Base-by-base conservation (phyloP, 2,797 vertebrate species). In the Microctenopoma lineatum region DNA sequence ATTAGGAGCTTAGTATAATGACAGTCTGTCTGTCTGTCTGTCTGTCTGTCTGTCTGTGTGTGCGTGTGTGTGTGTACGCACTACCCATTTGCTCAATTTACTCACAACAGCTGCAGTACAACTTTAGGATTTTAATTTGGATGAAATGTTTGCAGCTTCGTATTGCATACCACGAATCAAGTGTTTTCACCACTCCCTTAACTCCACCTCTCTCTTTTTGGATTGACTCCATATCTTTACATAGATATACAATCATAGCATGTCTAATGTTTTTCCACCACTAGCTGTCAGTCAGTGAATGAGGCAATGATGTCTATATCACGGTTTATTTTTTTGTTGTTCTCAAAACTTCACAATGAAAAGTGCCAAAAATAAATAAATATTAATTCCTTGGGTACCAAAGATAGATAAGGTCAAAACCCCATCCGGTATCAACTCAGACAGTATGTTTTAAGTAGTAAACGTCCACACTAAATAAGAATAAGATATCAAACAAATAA, bases 101-200 rank as follows among this genome's bases (percentile, higher is more conserved):
- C 59, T 57, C 58, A 57, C 66, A 66, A 58, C 66, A 77, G 60
- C 60, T 75, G 73, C 53, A 47, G 55, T 51, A 34, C 63, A 63
- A 62, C 73, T 72, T 77, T 66, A 77, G 60, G 67, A 67, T 52
- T 81, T 79, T 70, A 78, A 80, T 83, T 68, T 70, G 68, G 73
- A 67, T 60, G 55, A 74, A 68, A 76, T 79, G 48, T 70, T 72
- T 81, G 64, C 66, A 75, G 64, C 64, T 81, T 74, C 36, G 63
- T 74, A 61, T 44, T 59, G 55, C 76, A 77, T 74, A 66, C 68
- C 51, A 68, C 48, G 39, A 71, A 78, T 75, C 58, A 75, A 79
- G 67, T 65, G 68, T 83, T 83, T 81, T 73, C 47, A 61, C 47
- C 71, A 67, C 65, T 53, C 55, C 53, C 41, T 62, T 56, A 59